These are phyloP conservation scores for Venturia canescens DNA, from an alignment of 1,140 invertebrate species.

Conservation along the genomic window DNA sequence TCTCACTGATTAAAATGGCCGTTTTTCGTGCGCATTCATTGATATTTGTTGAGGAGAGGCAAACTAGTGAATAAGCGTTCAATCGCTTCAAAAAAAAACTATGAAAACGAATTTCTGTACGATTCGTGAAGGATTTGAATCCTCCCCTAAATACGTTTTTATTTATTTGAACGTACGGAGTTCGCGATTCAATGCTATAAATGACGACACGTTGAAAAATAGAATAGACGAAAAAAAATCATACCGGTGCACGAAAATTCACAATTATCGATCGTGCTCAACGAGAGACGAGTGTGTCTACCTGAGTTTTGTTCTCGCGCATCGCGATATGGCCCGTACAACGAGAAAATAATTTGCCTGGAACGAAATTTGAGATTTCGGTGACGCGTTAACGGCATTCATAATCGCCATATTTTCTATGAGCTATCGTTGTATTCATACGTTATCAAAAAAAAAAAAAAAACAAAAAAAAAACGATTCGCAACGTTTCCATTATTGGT, in stretches of 20 bases:
- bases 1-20: no score
- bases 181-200: neutral
- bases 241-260: neutral
- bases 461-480: no score
- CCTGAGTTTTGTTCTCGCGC: constrained; percentile 21
- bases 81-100: no score
- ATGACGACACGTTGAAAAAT: neutral
- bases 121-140: no score
- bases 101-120: no score
- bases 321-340: constrained; percentile 28
- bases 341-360: constrained; percentile 38
- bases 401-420: no score
- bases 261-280: constrained; percentile 18
- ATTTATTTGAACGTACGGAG: neutral
- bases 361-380: constrained; percentile 48
- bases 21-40: no score
- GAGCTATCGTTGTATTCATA: no score
- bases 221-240: neutral
- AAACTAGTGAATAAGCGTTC: no score
- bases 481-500: no score
- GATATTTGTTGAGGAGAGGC: no score
- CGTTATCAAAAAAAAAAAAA: no score
- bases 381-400: neutral
- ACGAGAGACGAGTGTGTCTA: constrained; percentile 2
- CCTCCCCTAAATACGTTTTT: neutral